phyloP scores from a whole-genome alignment of 2,113 vertebrate species.

The Malaclemys terrapin region DNA sequence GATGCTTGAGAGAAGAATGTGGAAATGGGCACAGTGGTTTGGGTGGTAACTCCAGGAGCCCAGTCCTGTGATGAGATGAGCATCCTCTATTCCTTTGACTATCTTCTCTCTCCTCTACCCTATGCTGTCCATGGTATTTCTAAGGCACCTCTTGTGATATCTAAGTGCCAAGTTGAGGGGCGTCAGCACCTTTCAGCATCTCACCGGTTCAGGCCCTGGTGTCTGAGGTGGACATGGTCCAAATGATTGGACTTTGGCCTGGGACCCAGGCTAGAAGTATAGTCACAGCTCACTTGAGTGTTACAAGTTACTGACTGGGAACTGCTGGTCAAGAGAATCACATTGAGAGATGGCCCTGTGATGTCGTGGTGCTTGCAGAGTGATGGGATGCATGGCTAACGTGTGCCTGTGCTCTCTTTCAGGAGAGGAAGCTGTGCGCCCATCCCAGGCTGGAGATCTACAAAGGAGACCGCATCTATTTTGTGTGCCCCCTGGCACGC shows the following conservation, averaged over 20 bases:
- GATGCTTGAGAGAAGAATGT: background rate
- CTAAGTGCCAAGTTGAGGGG: background rate
- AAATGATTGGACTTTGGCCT: background rate
- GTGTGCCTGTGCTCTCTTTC: slow-evolving; percentile 32
- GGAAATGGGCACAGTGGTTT: background rate
- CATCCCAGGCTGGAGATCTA: slow-evolving; percentile 93
- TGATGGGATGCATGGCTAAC: background rate
- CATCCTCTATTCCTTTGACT: background rate
- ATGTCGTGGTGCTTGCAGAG: background rate
- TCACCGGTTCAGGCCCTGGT: background rate
- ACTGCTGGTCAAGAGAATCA: background rate
- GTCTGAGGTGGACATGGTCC: background rate
- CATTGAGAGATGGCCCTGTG: rapidly evolving
- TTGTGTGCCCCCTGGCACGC: slow-evolving; percentile 92
- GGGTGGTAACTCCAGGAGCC: background rate
- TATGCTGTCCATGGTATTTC: background rate
- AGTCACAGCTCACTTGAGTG: background rate
- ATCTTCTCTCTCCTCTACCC: background rate
- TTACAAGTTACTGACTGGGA: background rate
- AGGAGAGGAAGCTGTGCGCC: slow-evolving; percentile 94
- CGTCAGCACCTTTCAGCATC: background rate
- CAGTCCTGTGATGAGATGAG: background rate
- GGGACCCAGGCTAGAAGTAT: background rate
- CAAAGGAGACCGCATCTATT: slow-evolving; percentile 88
- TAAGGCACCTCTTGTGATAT: background rate